Base-by-base conservation (phyloP, 2,888 invertebrate genomes). In the Heterodera filipjevi region DNA sequence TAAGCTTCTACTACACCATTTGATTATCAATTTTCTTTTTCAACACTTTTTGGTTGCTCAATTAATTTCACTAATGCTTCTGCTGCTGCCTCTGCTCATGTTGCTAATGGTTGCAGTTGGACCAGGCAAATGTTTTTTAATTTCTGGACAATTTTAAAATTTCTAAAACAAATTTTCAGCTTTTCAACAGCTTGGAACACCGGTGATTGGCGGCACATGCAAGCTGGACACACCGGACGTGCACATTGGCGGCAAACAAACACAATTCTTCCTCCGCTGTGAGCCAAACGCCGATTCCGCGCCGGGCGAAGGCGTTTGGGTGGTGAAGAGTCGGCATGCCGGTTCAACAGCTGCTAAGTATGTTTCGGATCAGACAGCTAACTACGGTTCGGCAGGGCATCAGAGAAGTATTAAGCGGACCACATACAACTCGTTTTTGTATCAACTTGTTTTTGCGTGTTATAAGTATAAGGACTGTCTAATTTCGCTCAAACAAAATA, bases 141-240 rank as follows among this genome's bases (percentile, higher is more conserved):
- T 10, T 49, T 14, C 5, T 49, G 49, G 3, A 39, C 3, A 39
- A 39, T 39, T 39, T 39, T 6, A 39, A 39, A 39, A 10, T n/a
- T 12, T 12, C 44, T 44, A 49, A 49, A 19, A 49, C 6, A 49
- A 49, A 16, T 49, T 49, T 49, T 49, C 59, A n/a, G 59, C n/a
- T n/a, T 27, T 27, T 59, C 59, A 59, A 59, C 59, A 59, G 12
- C 59, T 27, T 27, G 59, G 59, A 8, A 88, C 88, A 46, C 88
- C 88, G 12, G 88, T 88, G 27, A 88, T 88, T 77, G 88, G 88
- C n/a, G 88, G 88, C 70, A 79, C 84, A n/a, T 88, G 88, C 80
- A 86, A 86, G 77, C 81, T 87, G 30, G 86, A 86, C 27, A 84
- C 87, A 27, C 83, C 85, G 30, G 88, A 88, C 81, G 87, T 88